These are phyloP conservation scores for Calameuta filiformis DNA, from an alignment of 2,888 invertebrate genomes.

Conservation along the genomic window DNA sequence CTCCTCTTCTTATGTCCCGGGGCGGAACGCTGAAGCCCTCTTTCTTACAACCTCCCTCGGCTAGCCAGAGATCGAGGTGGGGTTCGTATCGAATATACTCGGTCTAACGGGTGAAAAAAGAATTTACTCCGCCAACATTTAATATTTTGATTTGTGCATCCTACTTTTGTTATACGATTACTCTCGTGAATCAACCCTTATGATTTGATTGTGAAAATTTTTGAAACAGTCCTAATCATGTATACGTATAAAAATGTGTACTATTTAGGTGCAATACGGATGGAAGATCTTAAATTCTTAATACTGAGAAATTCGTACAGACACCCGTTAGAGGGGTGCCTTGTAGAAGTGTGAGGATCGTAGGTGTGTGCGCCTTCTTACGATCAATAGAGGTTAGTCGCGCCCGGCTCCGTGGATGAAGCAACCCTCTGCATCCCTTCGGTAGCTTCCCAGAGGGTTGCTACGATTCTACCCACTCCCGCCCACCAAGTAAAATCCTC, in stretches of 20 bases:
- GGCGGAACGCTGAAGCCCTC: constrained; percentile 48
- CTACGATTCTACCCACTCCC: constrained; percentile 33
- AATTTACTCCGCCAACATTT: background rate
- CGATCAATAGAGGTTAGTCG: constrained; percentile 62
- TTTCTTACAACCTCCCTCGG: constrained; percentile 44
- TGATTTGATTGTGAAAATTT: background rate
- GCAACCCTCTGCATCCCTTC: constrained; percentile 23
- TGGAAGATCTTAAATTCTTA: background rate
- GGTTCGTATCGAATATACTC: background rate
- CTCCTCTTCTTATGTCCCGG: constrained; percentile 61
- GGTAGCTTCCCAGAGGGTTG: background rate
- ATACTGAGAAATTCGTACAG: background rate
- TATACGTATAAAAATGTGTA: background rate
- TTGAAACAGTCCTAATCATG: background rate
- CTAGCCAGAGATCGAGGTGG: background rate
- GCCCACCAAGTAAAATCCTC: constrained; percentile 31
- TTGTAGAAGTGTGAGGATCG: constrained; percentile 50
- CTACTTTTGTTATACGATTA: background rate
- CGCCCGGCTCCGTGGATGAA: constrained; percentile 58
- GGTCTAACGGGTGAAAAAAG: background rate
- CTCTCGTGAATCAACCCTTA: background rate
- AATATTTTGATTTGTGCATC: background rate
- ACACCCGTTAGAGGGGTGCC: background rate
- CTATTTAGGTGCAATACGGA: background rate
- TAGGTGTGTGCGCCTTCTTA: constrained; percentile 58